phyloP scores from a whole-genome alignment of 2,888 invertebrate species.

The Andrena bucephala region DNA sequence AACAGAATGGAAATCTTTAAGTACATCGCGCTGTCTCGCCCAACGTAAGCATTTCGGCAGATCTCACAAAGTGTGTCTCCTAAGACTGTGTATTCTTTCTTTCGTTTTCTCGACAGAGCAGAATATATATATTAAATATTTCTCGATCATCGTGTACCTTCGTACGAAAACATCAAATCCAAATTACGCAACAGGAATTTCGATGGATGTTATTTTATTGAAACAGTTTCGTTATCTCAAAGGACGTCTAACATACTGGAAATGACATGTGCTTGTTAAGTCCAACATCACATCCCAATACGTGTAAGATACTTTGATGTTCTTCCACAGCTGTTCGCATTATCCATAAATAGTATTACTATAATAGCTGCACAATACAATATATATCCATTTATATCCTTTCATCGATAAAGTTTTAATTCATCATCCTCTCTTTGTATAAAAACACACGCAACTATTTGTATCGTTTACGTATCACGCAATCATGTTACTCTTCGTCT shows the following conservation, averaged over 20 bases:
- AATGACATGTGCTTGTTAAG: slow-evolving; percentile 31
- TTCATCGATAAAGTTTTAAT: slow-evolving; percentile 58
- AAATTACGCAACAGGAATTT: slow-evolving; percentile 32
- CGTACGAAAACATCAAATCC: slow-evolving; percentile 41
- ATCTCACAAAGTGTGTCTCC: slow-evolving; percentile 37
- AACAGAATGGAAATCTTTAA: slow-evolving; percentile 22
- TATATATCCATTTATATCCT: slow-evolving; percentile 40
- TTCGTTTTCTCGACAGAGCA: not conserved
- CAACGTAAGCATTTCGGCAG: slow-evolving; percentile 6
- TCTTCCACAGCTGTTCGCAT: slow-evolving; percentile 35
- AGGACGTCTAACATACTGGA: slow-evolving; percentile 28
- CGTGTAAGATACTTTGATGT: slow-evolving; percentile 52
- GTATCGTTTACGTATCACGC: slow-evolving; percentile 62
- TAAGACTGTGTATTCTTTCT: slow-evolving; percentile 7
- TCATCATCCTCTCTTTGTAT: slow-evolving; percentile 50
- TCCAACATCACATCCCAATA: slow-evolving; percentile 33
- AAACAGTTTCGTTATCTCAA: slow-evolving; percentile 23
- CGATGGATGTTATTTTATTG: slow-evolving; percentile 27
- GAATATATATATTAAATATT: slow-evolving; percentile 29
- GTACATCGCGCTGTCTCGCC: slow-evolving; percentile 10
- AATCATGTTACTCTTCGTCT: slow-evolving; percentile 47
- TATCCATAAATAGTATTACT: slow-evolving; percentile 36
- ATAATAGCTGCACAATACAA: slow-evolving; percentile 56
- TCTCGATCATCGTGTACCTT: slow-evolving; percentile 1
- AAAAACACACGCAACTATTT: slow-evolving; percentile 60